Base-by-base conservation (phyloP, 2,113 vertebrate genomes). In the Salvelinus sp. region DNA sequence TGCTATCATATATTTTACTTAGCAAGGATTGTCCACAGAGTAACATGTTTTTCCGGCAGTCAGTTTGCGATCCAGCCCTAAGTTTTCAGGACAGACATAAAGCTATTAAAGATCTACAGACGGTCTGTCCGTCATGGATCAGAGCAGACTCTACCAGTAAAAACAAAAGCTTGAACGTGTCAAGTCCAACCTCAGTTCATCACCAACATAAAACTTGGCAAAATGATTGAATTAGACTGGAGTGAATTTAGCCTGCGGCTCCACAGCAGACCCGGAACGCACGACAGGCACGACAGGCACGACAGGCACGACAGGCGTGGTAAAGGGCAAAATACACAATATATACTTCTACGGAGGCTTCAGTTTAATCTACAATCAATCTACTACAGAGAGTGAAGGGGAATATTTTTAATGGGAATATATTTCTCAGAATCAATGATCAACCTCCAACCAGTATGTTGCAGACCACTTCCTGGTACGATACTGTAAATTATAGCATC, bases 241-340 rank as follows among this genome's bases (percentile, higher is more conserved):
- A 85, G 86, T 87, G 85, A 81, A 85, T 89, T 76, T 74, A 75
- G 90, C 91, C 91, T 90, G 74, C 1, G 91, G 91, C 90, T 83
- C 79, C 80, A 67, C 23, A 3, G 83, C 74, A 84, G 84, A 88
- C 86, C 85, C 88, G 75, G 75, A 92, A 87, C 90, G 83, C 28
- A 90, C 92, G 89, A 86, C 85, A 85, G 92, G 91, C 91, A 13
- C 23, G 23, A 23, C 85, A 85, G 92, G 91, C 91, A 13, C 23
- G 23, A 23, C 23, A 23, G 23, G 83, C 28, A 90, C 92, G 89
- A 86, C 85, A 85, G 92, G 91, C 91, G 12, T 79, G 82, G 91
- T 90, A 86, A 84, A 83, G 79, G 86, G 83, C 60, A 28, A 83
- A 83, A 81, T 74, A 69, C 48, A 78, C 27, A 79, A 16, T 44